Evolutionary conservation across 2,113 vertebrate genomes (phyloP), one percentile per base, ranked within the genome.

Genomic region (Thryonomys swinderianus): DNA sequence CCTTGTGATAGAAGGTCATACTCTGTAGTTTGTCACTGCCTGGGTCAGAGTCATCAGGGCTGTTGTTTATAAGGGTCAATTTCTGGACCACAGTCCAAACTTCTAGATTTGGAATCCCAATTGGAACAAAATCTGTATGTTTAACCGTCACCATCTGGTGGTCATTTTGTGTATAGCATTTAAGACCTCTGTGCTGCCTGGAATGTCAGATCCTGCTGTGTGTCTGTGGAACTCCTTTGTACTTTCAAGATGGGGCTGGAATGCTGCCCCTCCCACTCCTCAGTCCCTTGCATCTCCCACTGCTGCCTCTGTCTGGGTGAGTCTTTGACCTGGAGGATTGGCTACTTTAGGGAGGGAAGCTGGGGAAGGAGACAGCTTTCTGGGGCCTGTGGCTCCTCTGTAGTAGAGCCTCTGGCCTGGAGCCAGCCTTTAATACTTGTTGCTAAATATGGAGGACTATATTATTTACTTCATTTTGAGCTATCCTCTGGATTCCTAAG

Each of bases 91-190:
- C 10, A 3, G 10, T 78, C 1, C 6, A 42, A 10, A 53, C 45
- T 57, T 25, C 20, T 9, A 5, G 51, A 40, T 78, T 57, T 34
- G 51, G 25, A 53, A 20, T 76, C 12, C 17, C 48, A 53, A 16
- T 79, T 7, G 0, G 55, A 79, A n/a, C 37, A 30, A 7, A 69
- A 48, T 32, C 57, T 80, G 32, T 12, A 1, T 66, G 76, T 55
- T 62, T 80, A 55, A 45, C 67, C 7, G 32, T 88, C 62, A 53
- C 97, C 97, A 95, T 62, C 97, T 96, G 61, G 94, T 67, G 96
- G 55, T 18, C 34, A 3, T 79, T 73, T 2, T 14, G 2, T 74
- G 27, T 25, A 48, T 37, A 57, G 86, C 18, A 0, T 48, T 20
- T 78, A 81, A 89, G 66, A 66, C 21, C 45, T 64, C 42, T 23